A percentile compares a stretch with the other conserved stretches of the same genome.
These are phyloP conservation scores for Anastatus disparis DNA, from an alignment of 1,140 invertebrate genomes.

Conservation along the genomic window DNA sequence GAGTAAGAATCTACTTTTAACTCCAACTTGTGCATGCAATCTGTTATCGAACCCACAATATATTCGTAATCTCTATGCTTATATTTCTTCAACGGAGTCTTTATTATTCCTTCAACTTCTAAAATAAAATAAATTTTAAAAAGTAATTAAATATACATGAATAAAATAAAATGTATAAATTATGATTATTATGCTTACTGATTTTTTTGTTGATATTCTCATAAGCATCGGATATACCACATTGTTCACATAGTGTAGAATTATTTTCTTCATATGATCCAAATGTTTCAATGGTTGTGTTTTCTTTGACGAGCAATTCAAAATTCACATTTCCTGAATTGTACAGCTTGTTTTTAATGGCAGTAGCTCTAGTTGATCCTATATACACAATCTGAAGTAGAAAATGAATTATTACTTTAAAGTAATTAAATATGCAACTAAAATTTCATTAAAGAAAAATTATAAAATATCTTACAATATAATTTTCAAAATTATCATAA, in stretches of 20 bases:
- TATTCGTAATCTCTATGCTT: neutral
- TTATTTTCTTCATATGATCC: neutral
- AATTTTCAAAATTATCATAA: neutral
- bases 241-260: neutral
- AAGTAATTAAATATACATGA: too few species aligned
- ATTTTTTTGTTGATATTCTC: neutral
- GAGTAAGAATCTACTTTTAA: neutral
- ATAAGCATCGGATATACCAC: neutral
- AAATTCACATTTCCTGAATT: neutral
- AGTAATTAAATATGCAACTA: too few species aligned
- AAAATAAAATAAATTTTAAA: neutral
- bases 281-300: neutral
- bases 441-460: too few species aligned
- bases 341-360: neutral
- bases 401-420: neutral
- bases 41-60: neutral
- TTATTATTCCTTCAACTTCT: neutral
- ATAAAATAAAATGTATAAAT: neutral
- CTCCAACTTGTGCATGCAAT: neutral
- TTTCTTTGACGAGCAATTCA: neutral
- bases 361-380: neutral
- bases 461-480: too few species aligned
- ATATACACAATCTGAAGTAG: neutral
- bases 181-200: neutral
- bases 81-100: neutral